Conservation (phyloP, 1,140 invertebrate species). For the Cheumatopsyche charites region DNA sequence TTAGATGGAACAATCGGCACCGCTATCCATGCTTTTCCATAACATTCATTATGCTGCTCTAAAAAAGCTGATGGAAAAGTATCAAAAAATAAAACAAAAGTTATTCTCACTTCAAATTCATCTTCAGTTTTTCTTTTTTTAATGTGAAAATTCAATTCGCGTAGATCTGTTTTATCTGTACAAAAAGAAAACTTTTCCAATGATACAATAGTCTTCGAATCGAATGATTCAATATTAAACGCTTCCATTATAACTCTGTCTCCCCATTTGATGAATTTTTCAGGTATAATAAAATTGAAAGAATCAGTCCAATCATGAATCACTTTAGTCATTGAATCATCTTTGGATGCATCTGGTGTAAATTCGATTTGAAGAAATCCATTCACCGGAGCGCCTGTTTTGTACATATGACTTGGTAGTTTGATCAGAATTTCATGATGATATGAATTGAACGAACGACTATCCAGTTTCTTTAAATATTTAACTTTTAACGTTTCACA, state of each 20-base stretch:
- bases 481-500: background rate
- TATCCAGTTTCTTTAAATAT: background rate
- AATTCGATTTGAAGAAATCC: background rate
- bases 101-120: background rate
- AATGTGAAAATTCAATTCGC: background rate
- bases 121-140: background rate
- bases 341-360: background rate
- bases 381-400: too few relatives aligned
- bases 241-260: background rate
- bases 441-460: background rate
- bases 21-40: background rate
- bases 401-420: background rate
- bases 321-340: too few relatives aligned
- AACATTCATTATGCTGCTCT: background rate
- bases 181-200: background rate
- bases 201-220: background rate
- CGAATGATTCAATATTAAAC: background rate
- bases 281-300: background rate
- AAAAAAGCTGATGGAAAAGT: background rate
- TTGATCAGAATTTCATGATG: background rate
- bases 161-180: background rate
- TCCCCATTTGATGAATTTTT: background rate
- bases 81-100: background rate
- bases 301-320: background rate
- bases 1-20: background rate